Evolutionary conservation across 2,888 invertebrate species (phyloP), one percentile per base, ranked within the genome.

Genomic region (Lepidocyrtoides sp.): DNA sequence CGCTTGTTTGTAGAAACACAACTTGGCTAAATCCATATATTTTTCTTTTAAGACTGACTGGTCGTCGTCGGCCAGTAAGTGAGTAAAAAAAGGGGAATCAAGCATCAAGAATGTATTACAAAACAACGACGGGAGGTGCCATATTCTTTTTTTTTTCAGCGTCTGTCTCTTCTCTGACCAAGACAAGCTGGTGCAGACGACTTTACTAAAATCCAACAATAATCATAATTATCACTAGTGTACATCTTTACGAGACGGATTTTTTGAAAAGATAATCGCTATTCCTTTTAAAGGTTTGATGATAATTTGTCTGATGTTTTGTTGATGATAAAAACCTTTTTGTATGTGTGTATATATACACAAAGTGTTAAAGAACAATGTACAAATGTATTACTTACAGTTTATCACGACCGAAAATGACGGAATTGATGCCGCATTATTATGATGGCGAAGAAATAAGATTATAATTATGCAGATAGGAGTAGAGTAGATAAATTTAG

Each of bases 241-340:
- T 66, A 32, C 79, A 77, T 85, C 77, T 66, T 60, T 0, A 85
- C 44, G 44, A 86, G 57, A 29, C 23, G 36, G 66, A 75, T 79
- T 87, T 85, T 79, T 66, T 87, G 88, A 88, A 81, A 88, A 69
- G 88, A 88, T 81, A 88, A 88, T 81, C 69, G 81, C 32, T 32
- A 23, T 86, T 60, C 77, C 86, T 75, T 87, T 88, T 69, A 54
- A 88, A 88, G 44, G 32, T 69, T 72, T 69, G 48, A 66, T 32
- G 48, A 87, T 87, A 79, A 79, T 87, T 87, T 87, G 66, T 87
- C 87, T 79, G 79, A 26, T 63, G 51, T 60, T 72, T 54, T 75
- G 75, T 77, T 79, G 77, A 63, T 79, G 60, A 23, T 26, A 83
- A 44, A 83, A 48, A 41, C 44, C 66, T 63, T 44, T 41, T 57